Evolutionary conservation across 2,888 invertebrate species (phyloP).

Genomic region (Glaucopsyche alexis): DNA sequence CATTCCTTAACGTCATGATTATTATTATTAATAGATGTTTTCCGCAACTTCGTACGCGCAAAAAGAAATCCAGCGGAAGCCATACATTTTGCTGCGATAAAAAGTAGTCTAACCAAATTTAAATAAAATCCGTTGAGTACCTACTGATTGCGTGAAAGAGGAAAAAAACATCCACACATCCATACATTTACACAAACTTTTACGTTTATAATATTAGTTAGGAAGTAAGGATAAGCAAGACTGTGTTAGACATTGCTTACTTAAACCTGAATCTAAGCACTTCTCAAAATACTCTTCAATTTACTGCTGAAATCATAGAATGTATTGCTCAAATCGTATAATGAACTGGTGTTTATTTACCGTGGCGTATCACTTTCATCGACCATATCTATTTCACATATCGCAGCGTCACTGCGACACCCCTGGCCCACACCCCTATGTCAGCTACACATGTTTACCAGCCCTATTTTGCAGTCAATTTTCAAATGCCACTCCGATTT

Average conservation of each 20-base stretch:
- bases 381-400: slow-evolving; percentile 75
- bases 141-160: no score
- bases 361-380: slow-evolving; percentile 59
- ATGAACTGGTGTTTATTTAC: slow-evolving; percentile 38
- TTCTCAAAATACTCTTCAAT: not conserved
- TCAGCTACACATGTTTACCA: slow-evolving; percentile 64
- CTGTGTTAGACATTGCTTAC: no score
- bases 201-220: not conserved
- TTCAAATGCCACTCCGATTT: slow-evolving; percentile 40
- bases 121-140: no score
- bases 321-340: slow-evolving; percentile 27
- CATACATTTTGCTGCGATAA: no score
- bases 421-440: slow-evolving; percentile 69
- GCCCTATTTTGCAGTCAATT: slow-evolving; percentile 45
- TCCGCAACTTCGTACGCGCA: no score
- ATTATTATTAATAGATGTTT: no score
- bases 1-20: no score
- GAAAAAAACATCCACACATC: no score
- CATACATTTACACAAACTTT: not conserved
- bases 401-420: slow-evolving; percentile 68
- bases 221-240: no score
- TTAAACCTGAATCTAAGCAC: no score
- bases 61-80: no score
- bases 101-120: no score
- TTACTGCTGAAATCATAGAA: slow-evolving; percentile 22